Conservation (phyloP, 1,140 invertebrate genomes). For the roundworm (Caenorhabditis elegans) region WBcel235 BX284602.5:7606501-7607000, state of each 20-base stretch:
- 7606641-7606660: neutral
- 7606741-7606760: neutral
- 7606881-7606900: slow-evolving; percentile 34
- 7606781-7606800: neutral
- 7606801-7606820: slow-evolving; percentile 21
- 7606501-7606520: neutral
- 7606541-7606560: too few relatives aligned
- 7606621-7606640: neutral
- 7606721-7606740: neutral
- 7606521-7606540: neutral
- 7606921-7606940: neutral
- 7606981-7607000: neutral
- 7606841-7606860: neutral
- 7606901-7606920: slow-evolving; percentile 1
- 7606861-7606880: slow-evolving; percentile 28
- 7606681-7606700: neutral
- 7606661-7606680: neutral
- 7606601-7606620: neutral
- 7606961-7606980: neutral
- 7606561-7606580: neutral
- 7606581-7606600: neutral
- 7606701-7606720: neutral
- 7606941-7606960: neutral
- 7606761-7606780: slow-evolving; percentile 9
- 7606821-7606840: slow-evolving; percentile 8